Conservation (phyloP, 2,888 invertebrate species). For the Himalopsyche tibetana region DNA sequence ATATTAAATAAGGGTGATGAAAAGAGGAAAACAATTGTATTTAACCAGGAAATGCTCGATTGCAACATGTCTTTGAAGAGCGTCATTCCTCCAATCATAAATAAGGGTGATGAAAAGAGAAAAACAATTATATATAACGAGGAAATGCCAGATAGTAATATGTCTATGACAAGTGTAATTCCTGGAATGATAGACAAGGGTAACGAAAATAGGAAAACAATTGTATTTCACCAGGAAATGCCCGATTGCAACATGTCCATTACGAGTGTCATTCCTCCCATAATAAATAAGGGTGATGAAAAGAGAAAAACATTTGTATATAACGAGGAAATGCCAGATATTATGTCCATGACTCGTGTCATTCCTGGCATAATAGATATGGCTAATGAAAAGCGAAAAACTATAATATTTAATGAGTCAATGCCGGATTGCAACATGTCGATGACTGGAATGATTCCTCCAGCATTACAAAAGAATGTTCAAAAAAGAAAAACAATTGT, state of each 20-base stretch:
- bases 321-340: slow-evolving; percentile 33
- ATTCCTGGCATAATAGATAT: slow-evolving; percentile 1
- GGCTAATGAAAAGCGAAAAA: slow-evolving; percentile 46
- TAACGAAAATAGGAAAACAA: not conserved
- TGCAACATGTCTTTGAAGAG: slow-evolving; percentile 41
- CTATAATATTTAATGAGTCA: slow-evolving; percentile 20
- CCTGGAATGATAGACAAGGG: not conserved
- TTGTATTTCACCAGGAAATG: not conserved
- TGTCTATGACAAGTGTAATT: slow-evolving; percentile 45
- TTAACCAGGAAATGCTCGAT: slow-evolving; percentile 41
- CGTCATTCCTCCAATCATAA: too few relatives aligned
- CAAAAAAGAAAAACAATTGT: slow-evolving; percentile 46
- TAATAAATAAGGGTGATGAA: too few relatives aligned
- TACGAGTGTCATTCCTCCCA: slow-evolving; percentile 7
- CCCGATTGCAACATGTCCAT: slow-evolving; percentile 54
- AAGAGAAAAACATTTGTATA: slow-evolving; percentile 49
- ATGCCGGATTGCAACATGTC: slow-evolving; percentile 48
- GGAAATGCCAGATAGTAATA: slow-evolving; percentile 2
- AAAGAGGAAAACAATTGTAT: slow-evolving; percentile 47
- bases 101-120: too few relatives aligned
- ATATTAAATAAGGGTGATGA: too few relatives aligned
- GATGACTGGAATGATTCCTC: slow-evolving; percentile 43
- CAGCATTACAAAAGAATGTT: not conserved
- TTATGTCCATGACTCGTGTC: slow-evolving; percentile 47
- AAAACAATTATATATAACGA: not conserved